A percentile compares a stretch with the other conserved stretches of the same genome.
phyloP scores from a whole-genome alignment of 1,140 invertebrate species.

The Pachyrhynchus sulphureomaculatus region DNA sequence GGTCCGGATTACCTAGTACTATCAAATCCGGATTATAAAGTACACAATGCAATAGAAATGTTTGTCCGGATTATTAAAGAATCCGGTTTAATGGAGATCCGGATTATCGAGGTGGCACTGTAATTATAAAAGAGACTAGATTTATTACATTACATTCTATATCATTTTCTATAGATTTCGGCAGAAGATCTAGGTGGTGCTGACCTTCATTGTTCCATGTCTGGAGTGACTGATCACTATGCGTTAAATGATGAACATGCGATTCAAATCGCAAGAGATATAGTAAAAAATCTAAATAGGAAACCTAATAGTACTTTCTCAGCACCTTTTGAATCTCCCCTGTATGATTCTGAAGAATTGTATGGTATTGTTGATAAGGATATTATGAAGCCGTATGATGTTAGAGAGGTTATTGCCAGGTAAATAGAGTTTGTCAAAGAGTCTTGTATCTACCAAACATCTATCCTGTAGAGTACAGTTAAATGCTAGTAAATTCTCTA shows the following conservation, averaged over 20 bases:
- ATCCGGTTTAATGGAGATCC: too few species aligned
- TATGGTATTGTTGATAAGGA: slow-evolving; percentile 97
- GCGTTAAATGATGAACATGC: slow-evolving; percentile 92
- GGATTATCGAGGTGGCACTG: too few species aligned
- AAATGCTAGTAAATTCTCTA: too few species aligned
- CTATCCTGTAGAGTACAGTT: too few species aligned
- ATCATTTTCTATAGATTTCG: slow-evolving; percentile 56
- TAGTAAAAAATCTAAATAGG: slow-evolving; percentile 75
- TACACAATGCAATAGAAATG: too few species aligned
- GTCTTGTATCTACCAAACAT: too few species aligned
- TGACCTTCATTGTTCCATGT: slow-evolving; percentile 90
- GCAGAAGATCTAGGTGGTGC: slow-evolving; percentile 98
- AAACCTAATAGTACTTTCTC: slow-evolving; percentile 50
- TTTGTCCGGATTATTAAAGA: too few species aligned
- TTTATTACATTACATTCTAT: too few species aligned
- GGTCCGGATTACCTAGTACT: too few species aligned
- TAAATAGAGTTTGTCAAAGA: too few species aligned
- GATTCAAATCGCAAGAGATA: slow-evolving; percentile 76
- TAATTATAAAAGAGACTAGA: too few species aligned
- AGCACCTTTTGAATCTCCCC: slow-evolving; percentile 66
- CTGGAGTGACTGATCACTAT: slow-evolving; percentile 96
- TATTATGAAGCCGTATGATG: slow-evolving; percentile 90
- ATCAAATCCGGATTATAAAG: too few species aligned
- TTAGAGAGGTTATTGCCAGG: slow-evolving; percentile 91
- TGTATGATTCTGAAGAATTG: slow-evolving; percentile 81